phyloP scores from a whole-genome alignment of 2,113 vertebrate species.

The Centropus bengalensis region DNA sequence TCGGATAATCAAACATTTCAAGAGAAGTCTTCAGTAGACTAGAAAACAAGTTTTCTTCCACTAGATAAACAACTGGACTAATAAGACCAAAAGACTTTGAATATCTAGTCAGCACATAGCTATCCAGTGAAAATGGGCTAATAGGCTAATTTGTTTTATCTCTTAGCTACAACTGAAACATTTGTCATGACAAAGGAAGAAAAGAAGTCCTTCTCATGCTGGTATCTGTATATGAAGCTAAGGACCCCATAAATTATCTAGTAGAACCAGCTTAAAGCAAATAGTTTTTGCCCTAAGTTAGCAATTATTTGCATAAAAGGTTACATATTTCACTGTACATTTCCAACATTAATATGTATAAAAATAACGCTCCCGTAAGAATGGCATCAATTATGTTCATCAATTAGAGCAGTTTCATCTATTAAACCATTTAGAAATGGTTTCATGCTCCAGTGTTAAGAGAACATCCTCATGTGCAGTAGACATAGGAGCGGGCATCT shows the following conservation, averaged over 20 bases:
- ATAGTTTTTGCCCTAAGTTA: not conserved
- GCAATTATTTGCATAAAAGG: not conserved
- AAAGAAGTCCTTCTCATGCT: not conserved
- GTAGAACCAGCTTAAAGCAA: not conserved
- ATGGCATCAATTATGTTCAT: not conserved
- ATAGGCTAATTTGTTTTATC: constrained; percentile 17
- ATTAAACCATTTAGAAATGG: not conserved
- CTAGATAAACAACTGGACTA: constrained; percentile 31
- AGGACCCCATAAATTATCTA: not conserved
- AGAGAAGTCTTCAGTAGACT: constrained; percentile 36
- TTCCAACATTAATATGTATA: not conserved
- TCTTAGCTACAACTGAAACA: constrained; percentile 42
- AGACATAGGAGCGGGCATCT: not conserved
- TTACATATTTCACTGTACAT: not conserved
- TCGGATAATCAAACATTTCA: constrained; percentile 17
- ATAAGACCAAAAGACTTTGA: constrained; percentile 3
- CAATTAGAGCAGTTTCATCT: not conserved
- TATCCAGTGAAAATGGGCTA: constrained; percentile 56
- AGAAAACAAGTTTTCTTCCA: constrained; percentile 45
- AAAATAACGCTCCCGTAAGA: not conserved
- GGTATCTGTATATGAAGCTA: not conserved
- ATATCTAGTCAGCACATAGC: constrained; percentile 49
- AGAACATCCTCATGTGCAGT: not conserved
- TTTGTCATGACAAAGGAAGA: not conserved
- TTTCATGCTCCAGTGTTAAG: not conserved